phyloP scores from a whole-genome alignment of 2,113 vertebrate genomes.

The Pterocles burchelli region DNA sequence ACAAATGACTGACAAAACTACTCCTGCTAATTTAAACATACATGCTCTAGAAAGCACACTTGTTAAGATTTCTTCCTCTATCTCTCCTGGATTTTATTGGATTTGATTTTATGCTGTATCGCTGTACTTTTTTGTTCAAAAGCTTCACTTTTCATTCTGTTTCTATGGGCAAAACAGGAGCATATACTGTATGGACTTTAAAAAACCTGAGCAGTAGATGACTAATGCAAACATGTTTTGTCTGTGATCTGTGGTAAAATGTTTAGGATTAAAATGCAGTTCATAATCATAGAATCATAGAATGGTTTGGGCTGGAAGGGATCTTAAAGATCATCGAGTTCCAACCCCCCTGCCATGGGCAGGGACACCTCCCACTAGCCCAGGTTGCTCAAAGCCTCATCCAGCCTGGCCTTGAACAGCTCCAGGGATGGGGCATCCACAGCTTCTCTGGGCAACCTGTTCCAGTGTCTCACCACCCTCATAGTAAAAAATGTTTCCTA shows the following conservation, averaged over 20 bases:
- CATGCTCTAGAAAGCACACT: not conserved
- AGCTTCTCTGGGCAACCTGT: too few relatives aligned
- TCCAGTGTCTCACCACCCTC: too few relatives aligned
- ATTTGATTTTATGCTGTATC: not conserved
- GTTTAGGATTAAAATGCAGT: not conserved
- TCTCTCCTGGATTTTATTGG: not conserved
- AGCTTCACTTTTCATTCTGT: not conserved
- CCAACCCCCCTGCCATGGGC: too few relatives aligned
- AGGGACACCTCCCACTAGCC: too few relatives aligned
- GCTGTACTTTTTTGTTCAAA: not conserved
- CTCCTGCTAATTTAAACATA: not conserved
- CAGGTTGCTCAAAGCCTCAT: too few relatives aligned
- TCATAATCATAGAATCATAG: not conserved
- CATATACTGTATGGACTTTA: not conserved
- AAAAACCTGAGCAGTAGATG: fast-evolving
- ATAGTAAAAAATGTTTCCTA: too few relatives aligned
- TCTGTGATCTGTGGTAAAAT: not conserved
- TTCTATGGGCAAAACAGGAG: not conserved
- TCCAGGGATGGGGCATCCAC: too few relatives aligned
- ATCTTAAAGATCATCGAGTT: too few relatives aligned
- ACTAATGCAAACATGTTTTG: not conserved
- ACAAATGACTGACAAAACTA: not conserved
- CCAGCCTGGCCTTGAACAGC: too few relatives aligned
- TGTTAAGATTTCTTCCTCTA: not conserved
- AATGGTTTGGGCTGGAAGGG: too few relatives aligned